Percentiles rank a stretch among this genome's conserved stretches.
Conservation (phyloP, 2,113 vertebrate genomes). For the Prietella phreatophila region DNA sequence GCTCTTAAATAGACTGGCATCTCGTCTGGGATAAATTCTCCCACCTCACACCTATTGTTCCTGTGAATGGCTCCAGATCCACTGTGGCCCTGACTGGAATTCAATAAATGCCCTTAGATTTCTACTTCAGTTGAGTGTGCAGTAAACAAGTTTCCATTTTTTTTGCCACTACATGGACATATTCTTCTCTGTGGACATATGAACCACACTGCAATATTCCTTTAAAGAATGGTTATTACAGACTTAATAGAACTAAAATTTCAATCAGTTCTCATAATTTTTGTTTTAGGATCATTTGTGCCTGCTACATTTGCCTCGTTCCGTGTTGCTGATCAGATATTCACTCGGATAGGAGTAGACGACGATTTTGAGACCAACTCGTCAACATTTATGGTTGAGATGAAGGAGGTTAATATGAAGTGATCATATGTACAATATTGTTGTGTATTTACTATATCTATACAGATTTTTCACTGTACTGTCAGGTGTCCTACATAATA, state of each 20-base stretch:
- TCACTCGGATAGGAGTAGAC: conserved; percentile 94
- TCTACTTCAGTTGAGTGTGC: neutral
- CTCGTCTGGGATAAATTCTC: neutral
- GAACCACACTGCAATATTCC: neutral
- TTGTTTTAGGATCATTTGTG: conserved; percentile 85
- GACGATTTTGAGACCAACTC: conserved; percentile 97
- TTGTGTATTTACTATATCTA: neutral
- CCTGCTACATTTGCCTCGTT: conserved; percentile 92
- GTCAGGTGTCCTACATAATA: conserved; percentile 90
- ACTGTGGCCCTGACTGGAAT: neutral
- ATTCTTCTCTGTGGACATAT: neutral
- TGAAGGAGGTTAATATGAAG: conserved; percentile 82
- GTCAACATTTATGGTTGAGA: conserved; percentile 97
- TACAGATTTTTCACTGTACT: conserved; percentile 10
- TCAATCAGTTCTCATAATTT: neutral
- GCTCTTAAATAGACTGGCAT: neutral
- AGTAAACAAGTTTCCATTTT: neutral
- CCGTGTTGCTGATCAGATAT: conserved; percentile 90
- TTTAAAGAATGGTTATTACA: neutral
- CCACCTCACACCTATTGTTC: neutral
- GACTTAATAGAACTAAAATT: neutral
- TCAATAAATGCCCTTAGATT: neutral
- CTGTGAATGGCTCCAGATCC: neutral
- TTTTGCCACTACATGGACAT: neutral
- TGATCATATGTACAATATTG: neutral